phyloP scores from a whole-genome alignment of 2,888 invertebrate species.

The Prenolepis imparis region DNA sequence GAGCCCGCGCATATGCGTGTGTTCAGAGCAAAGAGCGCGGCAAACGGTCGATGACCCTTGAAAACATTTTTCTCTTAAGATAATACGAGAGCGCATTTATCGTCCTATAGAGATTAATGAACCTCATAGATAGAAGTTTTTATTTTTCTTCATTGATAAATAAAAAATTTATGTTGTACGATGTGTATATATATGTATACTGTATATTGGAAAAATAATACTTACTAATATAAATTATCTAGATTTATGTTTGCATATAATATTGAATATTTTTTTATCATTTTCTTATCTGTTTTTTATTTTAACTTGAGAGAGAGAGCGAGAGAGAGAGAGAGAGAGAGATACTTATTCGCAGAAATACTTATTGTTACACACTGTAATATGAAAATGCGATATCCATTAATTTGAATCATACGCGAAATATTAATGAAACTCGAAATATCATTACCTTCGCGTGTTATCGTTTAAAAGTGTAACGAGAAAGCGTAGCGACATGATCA shows the following conservation, averaged over 20 bases:
- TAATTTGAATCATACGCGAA: slow-evolving; percentile 6
- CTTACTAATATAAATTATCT: neutral
- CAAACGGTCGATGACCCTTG: slow-evolving; percentile 79
- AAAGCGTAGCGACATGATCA: neutral
- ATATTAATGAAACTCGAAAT: slow-evolving; percentile 6
- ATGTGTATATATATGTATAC: neutral
- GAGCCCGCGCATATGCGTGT: slow-evolving; percentile 68
- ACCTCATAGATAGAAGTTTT: slow-evolving; percentile 24
- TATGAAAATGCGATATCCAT: neutral
- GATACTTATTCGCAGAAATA: neutral
- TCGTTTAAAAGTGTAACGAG: neutral
- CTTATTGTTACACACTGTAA: neutral
- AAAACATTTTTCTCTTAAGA: slow-evolving; percentile 75
- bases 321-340: neutral
- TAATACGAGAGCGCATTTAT: slow-evolving; percentile 65
- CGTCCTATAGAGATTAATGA: slow-evolving; percentile 70
- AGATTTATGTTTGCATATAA: slow-evolving; percentile 7
- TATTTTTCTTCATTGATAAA: neutral
- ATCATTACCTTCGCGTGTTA: neutral
- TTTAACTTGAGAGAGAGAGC: neutral
- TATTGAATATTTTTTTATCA: neutral
- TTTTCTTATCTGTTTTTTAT: slow-evolving; percentile 1
- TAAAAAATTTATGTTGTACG: neutral
- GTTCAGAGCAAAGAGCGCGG: slow-evolving; percentile 70
- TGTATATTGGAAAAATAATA: neutral